Evolutionary conservation across 2,113 vertebrate species (phyloP).

Genomic region (Theristicus caerulescens): DNA sequence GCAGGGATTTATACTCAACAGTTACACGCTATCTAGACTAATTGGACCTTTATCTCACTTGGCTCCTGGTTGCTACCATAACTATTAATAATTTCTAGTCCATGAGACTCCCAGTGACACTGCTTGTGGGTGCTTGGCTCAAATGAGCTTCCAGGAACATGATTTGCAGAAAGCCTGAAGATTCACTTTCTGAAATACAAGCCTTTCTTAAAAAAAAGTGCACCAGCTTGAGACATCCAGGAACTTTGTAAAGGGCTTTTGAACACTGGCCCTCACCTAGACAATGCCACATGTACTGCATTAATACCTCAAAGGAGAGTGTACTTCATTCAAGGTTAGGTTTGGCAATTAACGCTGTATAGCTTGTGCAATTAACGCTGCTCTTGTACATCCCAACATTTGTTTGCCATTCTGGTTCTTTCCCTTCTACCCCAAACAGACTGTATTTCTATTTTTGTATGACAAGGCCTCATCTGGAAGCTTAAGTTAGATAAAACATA

Average conservation of each 20-base stretch:
- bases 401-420: neutral
- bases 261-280: neutral
- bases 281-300: neutral
- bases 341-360: neutral
- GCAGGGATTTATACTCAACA: conserved; percentile 2
- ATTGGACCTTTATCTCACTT: conserved; percentile 27
- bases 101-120: neutral
- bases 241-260: neutral
- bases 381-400: neutral
- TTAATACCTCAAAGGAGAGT: neutral
- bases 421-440: neutral
- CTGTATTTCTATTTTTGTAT: neutral
- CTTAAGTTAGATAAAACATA: neutral
- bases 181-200: neutral
- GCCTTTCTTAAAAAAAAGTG: neutral
- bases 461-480: neutral
- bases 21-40: conserved; percentile 16
- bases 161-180: neutral
- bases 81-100: conserved; percentile 7
- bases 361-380: neutral
- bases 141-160: neutral
- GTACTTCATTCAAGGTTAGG: neutral
- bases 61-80: neutral
- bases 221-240: neutral
- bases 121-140: neutral